phyloP scores from a whole-genome alignment of 2,113 vertebrate species.

The Halcyon malimbica region DNA sequence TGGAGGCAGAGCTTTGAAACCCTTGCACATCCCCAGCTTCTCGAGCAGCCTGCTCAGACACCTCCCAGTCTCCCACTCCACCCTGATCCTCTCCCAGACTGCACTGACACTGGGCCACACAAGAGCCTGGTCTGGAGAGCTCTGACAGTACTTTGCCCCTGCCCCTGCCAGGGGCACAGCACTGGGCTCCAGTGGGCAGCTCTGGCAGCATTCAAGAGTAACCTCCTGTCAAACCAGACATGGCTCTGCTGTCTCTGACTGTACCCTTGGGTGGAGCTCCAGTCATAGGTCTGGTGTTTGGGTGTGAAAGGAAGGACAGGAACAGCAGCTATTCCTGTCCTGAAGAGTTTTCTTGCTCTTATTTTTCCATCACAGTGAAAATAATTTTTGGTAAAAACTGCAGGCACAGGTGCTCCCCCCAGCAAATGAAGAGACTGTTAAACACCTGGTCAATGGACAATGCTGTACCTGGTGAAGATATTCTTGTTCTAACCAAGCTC shows the following conservation, averaged over 20 bases:
- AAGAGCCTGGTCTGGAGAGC: not conserved
- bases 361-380: not conserved
- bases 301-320: not conserved
- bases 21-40: not conserved
- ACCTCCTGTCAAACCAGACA: not conserved
- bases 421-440: not conserved
- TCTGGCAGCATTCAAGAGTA: not conserved
- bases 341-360: not conserved
- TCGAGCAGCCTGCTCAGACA: not conserved
- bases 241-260: not conserved
- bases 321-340: not conserved
- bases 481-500: not conserved
- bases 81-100: not conserved
- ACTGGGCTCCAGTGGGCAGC: fast-evolving
- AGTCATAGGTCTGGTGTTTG: not conserved
- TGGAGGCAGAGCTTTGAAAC: not conserved
- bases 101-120: fast-evolving
- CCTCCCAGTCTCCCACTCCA: not conserved
- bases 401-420: not conserved
- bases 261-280: not conserved
- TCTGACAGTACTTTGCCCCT: fast-evolving
- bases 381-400: not conserved
- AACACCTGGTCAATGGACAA: not conserved
- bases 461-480: not conserved
- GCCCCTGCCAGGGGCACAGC: fast-evolving